A percentile compares a stretch with the other conserved stretches of the same genome.
These are phyloP conservation scores for Gerosis bhagava DNA, from an alignment of 2,888 invertebrate species.

Conservation along the genomic window DNA sequence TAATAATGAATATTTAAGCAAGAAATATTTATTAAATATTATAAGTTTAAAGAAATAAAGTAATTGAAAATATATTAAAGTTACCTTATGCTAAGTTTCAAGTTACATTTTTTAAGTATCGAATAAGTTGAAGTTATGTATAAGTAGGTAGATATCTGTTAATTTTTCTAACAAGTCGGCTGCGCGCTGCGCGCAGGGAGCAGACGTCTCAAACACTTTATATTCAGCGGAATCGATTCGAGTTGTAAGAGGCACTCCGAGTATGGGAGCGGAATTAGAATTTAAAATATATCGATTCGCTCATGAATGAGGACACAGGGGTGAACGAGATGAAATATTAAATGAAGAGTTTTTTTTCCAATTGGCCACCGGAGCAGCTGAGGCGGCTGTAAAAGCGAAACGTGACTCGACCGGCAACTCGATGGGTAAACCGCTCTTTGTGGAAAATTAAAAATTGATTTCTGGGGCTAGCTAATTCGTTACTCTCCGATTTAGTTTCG, in stretches of 20 bases:
- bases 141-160: no score
- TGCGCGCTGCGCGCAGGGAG: constrained; percentile 27
- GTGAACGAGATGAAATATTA: constrained; percentile 65
- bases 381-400: constrained; percentile 71
- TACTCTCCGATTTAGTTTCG: constrained; percentile 12
- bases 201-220: constrained; percentile 49
- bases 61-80: no score
- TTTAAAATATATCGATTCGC: constrained; percentile 77
- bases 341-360: constrained; percentile 63
- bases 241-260: constrained; percentile 62
- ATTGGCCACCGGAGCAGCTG: constrained; percentile 69
- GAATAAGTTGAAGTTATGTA: no score
- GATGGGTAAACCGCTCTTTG: constrained; percentile 13
- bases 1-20: no score
- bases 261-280: constrained; percentile 68
- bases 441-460: constrained; percentile 27
- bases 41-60: no score
- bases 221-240: constrained; percentile 66
- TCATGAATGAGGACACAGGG: constrained; percentile 44
- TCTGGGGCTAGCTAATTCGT: constrained; percentile 20
- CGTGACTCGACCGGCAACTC: constrained; percentile 53
- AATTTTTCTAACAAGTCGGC: constrained; percentile 23
- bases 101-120: no score
- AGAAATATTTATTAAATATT: no score
- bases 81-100: no score